A percentile compares a stretch with the other conserved stretches of the same genome.
Conservation (phyloP, 1,140 invertebrate genomes). For the Popillia japonica region DNA sequence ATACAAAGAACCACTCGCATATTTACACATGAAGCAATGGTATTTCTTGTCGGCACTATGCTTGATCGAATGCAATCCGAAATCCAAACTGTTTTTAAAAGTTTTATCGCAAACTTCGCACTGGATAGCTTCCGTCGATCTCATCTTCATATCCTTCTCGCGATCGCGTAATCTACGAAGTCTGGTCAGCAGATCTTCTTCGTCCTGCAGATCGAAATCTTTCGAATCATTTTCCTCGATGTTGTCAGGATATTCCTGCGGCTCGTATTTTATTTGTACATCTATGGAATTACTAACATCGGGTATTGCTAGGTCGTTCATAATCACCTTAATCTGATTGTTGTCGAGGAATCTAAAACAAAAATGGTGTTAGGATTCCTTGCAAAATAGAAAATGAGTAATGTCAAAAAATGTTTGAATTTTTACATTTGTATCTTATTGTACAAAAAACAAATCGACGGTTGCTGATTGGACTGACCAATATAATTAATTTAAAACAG, state of each 20-base stretch:
- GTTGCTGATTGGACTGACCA: too few relatives aligned
- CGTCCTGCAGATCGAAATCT: neutral
- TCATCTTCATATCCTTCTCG: neutral
- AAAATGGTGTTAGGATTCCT: neutral
- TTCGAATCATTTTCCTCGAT: neutral
- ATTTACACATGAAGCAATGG: slow-evolving; percentile 60
- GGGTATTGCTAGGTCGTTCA: neutral
- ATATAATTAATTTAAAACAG: too few relatives aligned
- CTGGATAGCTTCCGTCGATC: slow-evolving; percentile 41
- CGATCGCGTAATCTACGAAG: neutral
- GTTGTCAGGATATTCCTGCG: neutral
- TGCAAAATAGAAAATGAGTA: too few relatives aligned
- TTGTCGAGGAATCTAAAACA: neutral
- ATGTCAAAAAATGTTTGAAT: too few relatives aligned
- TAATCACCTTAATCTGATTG: neutral
- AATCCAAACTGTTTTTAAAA: slow-evolving; percentile 53
- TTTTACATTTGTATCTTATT: too few relatives aligned
- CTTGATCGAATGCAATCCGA: slow-evolving; percentile 55
- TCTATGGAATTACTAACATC: neutral
- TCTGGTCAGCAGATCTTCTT: neutral
- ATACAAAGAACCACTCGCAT: slow-evolving; percentile 60
- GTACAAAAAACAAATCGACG: too few relatives aligned
- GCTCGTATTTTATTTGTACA: slow-evolving; percentile 1
- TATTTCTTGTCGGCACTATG: slow-evolving; percentile 57
- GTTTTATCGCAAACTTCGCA: slow-evolving; percentile 55